phyloP scores from a whole-genome alignment of 1,140 invertebrate species.

The Drosophila mauritiana region DNA sequence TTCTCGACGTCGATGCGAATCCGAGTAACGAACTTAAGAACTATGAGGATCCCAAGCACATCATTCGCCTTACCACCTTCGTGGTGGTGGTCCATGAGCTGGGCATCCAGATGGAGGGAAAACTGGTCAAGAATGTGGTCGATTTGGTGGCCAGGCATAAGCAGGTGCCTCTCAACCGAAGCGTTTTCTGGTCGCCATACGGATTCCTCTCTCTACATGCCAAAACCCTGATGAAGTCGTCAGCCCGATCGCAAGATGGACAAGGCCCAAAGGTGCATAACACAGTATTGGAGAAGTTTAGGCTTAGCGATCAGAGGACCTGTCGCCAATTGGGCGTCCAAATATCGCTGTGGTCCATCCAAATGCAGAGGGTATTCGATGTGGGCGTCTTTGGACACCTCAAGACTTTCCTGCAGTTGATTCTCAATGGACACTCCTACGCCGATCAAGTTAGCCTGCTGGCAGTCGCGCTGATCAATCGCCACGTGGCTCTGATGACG shows the following conservation, averaged over 20 bases:
- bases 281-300: slow-evolving; percentile 44
- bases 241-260: slow-evolving; percentile 6
- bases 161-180: slow-evolving; percentile 37
- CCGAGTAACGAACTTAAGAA: slow-evolving; percentile 42
- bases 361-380: slow-evolving; percentile 34
- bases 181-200: slow-evolving; percentile 51
- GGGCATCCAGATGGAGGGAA: slow-evolving; percentile 59
- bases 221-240: slow-evolving; percentile 49
- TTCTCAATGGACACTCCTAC: slow-evolving; percentile 50
- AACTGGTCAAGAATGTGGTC: slow-evolving; percentile 36
- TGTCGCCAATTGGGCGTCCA: slow-evolving; percentile 62
- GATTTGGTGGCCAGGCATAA: slow-evolving; percentile 42
- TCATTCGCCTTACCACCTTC: slow-evolving; percentile 43
- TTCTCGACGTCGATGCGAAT: slow-evolving; percentile 32
- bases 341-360: slow-evolving; percentile 60
- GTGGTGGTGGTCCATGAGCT: slow-evolving; percentile 51
- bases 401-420: slow-evolving; percentile 50
- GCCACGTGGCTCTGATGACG: slow-evolving; percentile 36
- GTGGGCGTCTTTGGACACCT: slow-evolving; percentile 51
- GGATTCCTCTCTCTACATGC: slow-evolving; percentile 51
- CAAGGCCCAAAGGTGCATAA: not conserved
- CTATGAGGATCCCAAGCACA: slow-evolving; percentile 47
- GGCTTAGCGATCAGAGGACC: slow-evolving; percentile 27
- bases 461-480: slow-evolving; percentile 52
- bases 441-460: slow-evolving; percentile 36